Evolutionary conservation across 53 echinoderm and acorn worm genomes (phyloP), one percentile per base, ranked within the genome.

Genomic region (Apostichopus leukothele): DNA sequence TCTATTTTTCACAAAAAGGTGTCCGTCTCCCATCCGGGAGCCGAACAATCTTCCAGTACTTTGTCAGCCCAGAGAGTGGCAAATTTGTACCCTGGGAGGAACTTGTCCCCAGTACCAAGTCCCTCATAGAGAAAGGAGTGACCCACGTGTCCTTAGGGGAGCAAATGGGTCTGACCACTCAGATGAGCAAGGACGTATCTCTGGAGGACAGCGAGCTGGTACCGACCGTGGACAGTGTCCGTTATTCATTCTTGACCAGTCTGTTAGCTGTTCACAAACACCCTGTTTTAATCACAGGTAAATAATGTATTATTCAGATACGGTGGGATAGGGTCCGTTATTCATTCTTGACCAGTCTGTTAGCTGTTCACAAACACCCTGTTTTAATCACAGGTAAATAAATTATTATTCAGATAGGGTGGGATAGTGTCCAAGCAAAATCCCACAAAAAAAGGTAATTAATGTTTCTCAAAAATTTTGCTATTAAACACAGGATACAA

Each of bases 71-170:
- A 5, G 99, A 99, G 94, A 99, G 93, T 76, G 99, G 99, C 90
- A 99, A 99, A 74, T 98, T 99, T 92, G 99, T 99, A 21, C 94
- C 94, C 51, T 99, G 99, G 99, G 99, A 99, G 74, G 99, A 94
- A 75, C 93, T 99, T 60, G 99, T 99, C 0, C 96, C 99, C 74
- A 96, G 96, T 76, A 99, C 99, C 68, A 99, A 99, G 92, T 99
- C 99, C 50, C 90, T 99, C 83, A 99, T 99, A 23, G 93, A 99
- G 87, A 99, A 99, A 89, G 99, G 99, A 4, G 99, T 96, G 50
- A 76, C 88, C 73, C 93, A 96, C 84, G 94, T 96, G n/a, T 98
- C 98, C 10, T 87, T 99, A 12, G 96, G 99, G 25, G 99, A 99
- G 76, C 99, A 99, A 90, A 96, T 99, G 91, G 99, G 99, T 13